Percentiles rank a stretch among this genome's conserved stretches.
These are phyloP conservation scores for Tetanocera ferruginea DNA, from an alignment of 2,888 invertebrate species.

Conservation along the genomic window DNA sequence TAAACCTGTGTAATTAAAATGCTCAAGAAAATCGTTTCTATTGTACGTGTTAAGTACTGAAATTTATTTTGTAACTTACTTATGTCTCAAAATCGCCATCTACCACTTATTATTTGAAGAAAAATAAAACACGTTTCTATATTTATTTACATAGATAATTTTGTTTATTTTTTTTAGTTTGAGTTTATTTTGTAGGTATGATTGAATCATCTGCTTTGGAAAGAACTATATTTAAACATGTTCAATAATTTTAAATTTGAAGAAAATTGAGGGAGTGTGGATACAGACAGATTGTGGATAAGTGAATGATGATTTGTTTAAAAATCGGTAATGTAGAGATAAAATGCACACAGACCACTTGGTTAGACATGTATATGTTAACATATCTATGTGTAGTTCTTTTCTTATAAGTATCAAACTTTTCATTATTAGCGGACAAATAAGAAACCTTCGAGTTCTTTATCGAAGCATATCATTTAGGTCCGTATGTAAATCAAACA, in stretches of 20 bases:
- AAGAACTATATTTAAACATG: constrained; percentile 17
- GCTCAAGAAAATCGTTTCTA: no score
- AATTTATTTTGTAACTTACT: no score
- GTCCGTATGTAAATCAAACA: background rate
- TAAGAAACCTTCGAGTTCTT: background rate
- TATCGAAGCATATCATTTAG: background rate
- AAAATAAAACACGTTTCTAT: background rate
- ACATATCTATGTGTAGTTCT: background rate
- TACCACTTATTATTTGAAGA: background rate
- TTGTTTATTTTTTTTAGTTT: constrained; percentile 24
- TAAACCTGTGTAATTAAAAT: no score
- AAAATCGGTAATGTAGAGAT: background rate
- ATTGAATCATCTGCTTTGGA: constrained; percentile 36
- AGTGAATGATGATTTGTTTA: constrained; percentile 17
- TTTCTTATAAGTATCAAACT: background rate
- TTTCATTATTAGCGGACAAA: background rate
- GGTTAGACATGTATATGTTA: constrained; percentile 8
- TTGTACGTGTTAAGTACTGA: no score
- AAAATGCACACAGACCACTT: background rate
- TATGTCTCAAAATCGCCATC: no score
- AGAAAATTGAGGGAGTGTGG: constrained; percentile 31
- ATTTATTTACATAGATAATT: constrained; percentile 19
- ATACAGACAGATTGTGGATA: constrained; percentile 27
- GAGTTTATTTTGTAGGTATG: constrained; percentile 23
- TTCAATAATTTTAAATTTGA: constrained; percentile 13